These are phyloP conservation scores for Chamaetylas fuelleborni DNA, from an alignment of 2,113 vertebrate genomes.

Conservation along the genomic window DNA sequence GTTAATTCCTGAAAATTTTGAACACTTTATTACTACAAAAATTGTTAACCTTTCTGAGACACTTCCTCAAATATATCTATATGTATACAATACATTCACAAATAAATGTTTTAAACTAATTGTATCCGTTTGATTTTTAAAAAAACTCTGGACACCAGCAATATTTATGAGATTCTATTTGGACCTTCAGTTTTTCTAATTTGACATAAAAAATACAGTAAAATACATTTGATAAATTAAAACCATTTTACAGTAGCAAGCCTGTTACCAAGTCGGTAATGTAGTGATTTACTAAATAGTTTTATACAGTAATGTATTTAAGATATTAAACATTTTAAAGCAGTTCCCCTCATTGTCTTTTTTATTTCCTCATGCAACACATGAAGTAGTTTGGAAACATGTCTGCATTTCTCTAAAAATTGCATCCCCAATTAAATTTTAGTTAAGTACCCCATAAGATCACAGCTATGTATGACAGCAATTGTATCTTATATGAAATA, in stretches of 20 bases:
- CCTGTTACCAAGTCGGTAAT: rapidly evolving
- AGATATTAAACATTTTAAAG: background rate
- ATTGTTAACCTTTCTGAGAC: background rate
- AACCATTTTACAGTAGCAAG: background rate
- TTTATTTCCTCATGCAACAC: background rate
- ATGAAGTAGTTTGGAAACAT: background rate
- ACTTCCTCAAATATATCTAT: background rate
- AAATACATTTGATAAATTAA: background rate
- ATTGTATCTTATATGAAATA: background rate
- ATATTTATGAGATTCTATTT: background rate
- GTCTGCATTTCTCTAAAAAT: background rate
- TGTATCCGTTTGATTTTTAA: background rate
- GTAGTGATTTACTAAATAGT: background rate
- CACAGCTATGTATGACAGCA: background rate
- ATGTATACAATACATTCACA: rapidly evolving
- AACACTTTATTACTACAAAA: background rate
- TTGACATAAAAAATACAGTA: background rate
- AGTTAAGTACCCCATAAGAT: background rate
- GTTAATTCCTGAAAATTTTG: background rate
- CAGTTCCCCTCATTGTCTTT: background rate
- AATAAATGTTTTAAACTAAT: background rate
- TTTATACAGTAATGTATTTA: background rate
- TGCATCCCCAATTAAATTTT: background rate
- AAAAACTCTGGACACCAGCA: background rate
- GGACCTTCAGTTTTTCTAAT: background rate